These are phyloP conservation scores for Hermaeophaga mercurialis DNA, from an alignment of 2,888 invertebrate species.

Conservation along the genomic window DNA sequence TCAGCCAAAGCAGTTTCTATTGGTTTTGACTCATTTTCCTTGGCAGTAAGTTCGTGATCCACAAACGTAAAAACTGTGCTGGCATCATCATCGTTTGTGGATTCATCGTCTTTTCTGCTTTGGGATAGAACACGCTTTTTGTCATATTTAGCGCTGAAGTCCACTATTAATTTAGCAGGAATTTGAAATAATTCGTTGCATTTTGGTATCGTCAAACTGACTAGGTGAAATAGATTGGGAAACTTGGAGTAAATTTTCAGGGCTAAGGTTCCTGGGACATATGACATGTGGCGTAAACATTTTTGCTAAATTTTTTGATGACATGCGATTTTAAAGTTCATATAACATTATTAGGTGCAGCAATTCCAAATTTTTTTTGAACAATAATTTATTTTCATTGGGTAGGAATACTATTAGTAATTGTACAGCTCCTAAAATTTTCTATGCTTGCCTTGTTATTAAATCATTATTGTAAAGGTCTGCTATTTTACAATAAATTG, in stretches of 20 bases:
- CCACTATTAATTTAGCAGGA: conserved; percentile 76
- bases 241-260: conserved; percentile 81
- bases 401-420: conserved; percentile 81
- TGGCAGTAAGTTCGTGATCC: conserved; percentile 78
- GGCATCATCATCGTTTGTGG: conserved; percentile 68
- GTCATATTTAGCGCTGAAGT: conserved; percentile 77
- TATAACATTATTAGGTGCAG: conserved; percentile 75
- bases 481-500: conserved; percentile 80
- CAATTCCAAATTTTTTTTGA: conserved; percentile 79
- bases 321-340: conserved; percentile 84
- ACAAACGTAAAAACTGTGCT: conserved; percentile 92
- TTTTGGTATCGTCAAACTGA: conserved; percentile 85
- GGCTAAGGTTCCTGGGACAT: conserved; percentile 85
- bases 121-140: conserved; percentile 67
- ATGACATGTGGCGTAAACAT: conserved; percentile 90
- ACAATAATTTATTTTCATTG: conserved; percentile 73
- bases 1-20: conserved; percentile 88
- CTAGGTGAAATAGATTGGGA: conserved; percentile 76
- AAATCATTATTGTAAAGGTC: conserved; percentile 57
- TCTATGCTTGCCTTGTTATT: conserved; percentile 61
- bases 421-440: conserved; percentile 79
- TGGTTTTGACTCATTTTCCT: conserved; percentile 76
- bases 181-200: conserved; percentile 74
- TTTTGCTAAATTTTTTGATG: conserved; percentile 84
- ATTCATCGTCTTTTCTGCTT: conserved; percentile 61